Evolutionary conservation across 2,888 invertebrate species (phyloP).

Genomic region (Nemurella pictetii): DNA sequence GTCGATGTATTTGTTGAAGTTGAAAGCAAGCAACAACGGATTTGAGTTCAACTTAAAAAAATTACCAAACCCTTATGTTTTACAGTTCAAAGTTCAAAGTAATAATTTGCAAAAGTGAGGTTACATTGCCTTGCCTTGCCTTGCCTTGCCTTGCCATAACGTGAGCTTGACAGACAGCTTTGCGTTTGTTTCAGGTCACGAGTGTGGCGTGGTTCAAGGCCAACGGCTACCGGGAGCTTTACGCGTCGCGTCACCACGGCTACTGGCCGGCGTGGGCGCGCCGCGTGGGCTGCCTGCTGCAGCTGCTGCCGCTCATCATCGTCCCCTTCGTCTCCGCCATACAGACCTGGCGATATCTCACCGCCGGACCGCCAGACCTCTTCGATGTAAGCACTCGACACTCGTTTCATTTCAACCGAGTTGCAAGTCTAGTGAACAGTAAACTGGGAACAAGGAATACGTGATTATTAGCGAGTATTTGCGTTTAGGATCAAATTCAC

Average conservation of each 20-base stretch:
- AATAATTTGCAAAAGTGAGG: background rate
- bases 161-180: too few relatives aligned
- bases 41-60: too few relatives aligned
- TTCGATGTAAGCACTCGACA: slow-evolving; percentile 76
- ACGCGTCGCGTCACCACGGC: slow-evolving; percentile 60
- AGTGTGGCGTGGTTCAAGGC: slow-evolving; percentile 73
- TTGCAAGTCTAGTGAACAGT: background rate
- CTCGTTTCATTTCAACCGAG: too few relatives aligned
- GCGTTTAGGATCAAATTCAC: too few relatives aligned
- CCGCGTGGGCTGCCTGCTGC: slow-evolving; percentile 75
- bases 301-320: slow-evolving; percentile 73
- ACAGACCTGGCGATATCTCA: slow-evolving; percentile 76
- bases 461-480: too few relatives aligned
- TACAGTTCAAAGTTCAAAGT: too few relatives aligned
- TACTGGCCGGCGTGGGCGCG: slow-evolving; percentile 81
- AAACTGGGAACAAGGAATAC: too few relatives aligned
- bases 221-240: slow-evolving; percentile 68
- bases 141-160: too few relatives aligned
- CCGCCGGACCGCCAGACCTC: slow-evolving; percentile 79
- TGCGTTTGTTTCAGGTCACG: slow-evolving; percentile 54
- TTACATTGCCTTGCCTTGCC: too few relatives aligned
- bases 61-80: too few relatives aligned
- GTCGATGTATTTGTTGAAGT: too few relatives aligned
- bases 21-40: too few relatives aligned
- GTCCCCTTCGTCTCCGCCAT: slow-evolving; percentile 74